Percentiles rank a stretch among this genome's conserved stretches.
Evolutionary conservation across 2,888 invertebrate species (phyloP).

Genomic region (Poecilobothrus nobilitatus): DNA sequence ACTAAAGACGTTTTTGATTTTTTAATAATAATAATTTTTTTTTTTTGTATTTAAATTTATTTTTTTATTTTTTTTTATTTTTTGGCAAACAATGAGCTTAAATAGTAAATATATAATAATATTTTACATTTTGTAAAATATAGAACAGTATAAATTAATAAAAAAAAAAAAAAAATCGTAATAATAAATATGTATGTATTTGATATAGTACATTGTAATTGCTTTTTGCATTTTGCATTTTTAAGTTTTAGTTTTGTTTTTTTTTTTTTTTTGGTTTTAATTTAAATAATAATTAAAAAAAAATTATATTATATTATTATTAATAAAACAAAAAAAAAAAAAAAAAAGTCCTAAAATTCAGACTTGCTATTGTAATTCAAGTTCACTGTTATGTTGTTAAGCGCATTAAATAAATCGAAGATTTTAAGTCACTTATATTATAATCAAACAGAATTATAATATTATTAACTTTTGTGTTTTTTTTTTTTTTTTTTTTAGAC

Average conservation of each 20-base stretch:
- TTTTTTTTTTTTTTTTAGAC: too few relatives aligned
- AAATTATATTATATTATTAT: too few relatives aligned
- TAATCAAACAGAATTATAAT: too few relatives aligned
- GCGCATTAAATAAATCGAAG: too few relatives aligned
- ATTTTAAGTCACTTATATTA: too few relatives aligned
- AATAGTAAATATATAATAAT: not conserved
- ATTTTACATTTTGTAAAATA: not conserved
- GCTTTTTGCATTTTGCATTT: not conserved
- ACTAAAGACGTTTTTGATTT: not conserved
- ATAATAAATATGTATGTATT: not conserved
- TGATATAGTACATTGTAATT: not conserved
- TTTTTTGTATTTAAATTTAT: not conserved
- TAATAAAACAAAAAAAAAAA: too few relatives aligned
- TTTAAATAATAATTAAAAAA: not conserved
- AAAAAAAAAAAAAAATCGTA: not conserved
- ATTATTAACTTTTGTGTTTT: too few relatives aligned
- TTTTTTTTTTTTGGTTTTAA: not conserved
- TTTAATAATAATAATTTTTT: not conserved
- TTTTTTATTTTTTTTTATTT: not conserved
- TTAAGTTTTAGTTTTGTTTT: too few relatives aligned
- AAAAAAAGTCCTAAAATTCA: too few relatives aligned
- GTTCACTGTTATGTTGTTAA: too few relatives aligned
- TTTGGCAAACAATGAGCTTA: conserved; percentile 3
- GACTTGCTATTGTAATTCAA: too few relatives aligned
- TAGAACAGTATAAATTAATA: not conserved